Evolutionary conservation across 37 sponge, comb jelly and placozoan genomes (phyloP).

Genomic region (Petrosia ficiformis): DNA sequence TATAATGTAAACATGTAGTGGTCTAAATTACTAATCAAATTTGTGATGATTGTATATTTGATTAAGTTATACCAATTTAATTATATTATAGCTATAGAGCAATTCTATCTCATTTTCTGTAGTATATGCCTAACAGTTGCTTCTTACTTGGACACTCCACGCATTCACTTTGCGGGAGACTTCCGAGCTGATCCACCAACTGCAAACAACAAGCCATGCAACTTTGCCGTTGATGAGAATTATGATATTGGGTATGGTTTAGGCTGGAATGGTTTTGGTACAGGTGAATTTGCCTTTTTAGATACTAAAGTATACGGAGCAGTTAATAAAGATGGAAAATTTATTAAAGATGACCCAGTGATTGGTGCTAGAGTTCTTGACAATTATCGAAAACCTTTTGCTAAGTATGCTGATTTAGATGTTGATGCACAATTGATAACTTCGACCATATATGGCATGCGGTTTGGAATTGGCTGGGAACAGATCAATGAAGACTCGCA

Average conservation of each 20-base stretch:
- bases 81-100: background rate
- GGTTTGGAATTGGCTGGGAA: background rate
- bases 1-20: too few relatives aligned
- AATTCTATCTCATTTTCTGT: too few relatives aligned
- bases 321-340: constrained; percentile 5
- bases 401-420: too few relatives aligned
- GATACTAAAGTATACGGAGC: constrained; percentile 13
- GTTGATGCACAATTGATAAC: too few relatives aligned
- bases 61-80: too few relatives aligned
- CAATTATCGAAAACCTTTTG: constrained; percentile 22
- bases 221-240: constrained; percentile 2
- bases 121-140: too few relatives aligned
- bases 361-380: constrained; percentile 3
- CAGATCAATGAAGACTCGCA: background rate
- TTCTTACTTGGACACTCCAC: constrained; percentile 31
- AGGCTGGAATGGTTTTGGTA: constrained; percentile 22
- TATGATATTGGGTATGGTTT: too few relatives aligned
- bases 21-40: too few relatives aligned
- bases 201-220: constrained; percentile 21
- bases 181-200: constrained; percentile 30
- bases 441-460: background rate
- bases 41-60: too few relatives aligned
- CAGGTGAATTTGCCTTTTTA: constrained; percentile 20
- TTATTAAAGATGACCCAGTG: background rate
- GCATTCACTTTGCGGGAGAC: constrained; percentile 16